phyloP scores from a whole-genome alignment of 2,888 invertebrate genomes.

The Lamproptera curius region DNA sequence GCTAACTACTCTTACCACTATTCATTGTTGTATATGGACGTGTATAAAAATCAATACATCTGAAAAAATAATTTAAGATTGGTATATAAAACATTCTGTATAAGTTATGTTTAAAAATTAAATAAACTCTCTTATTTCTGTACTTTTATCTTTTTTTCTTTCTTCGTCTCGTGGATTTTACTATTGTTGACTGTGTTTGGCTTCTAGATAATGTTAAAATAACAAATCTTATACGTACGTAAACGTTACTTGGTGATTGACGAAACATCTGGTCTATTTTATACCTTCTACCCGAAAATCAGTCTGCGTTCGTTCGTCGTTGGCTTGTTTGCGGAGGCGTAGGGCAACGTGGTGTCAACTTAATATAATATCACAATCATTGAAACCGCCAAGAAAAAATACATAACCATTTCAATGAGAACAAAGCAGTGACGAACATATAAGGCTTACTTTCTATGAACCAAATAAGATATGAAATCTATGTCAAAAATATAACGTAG shows the following conservation, averaged over 20 bases:
- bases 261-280: conserved; percentile 65
- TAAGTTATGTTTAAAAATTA: conserved; percentile 73
- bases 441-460: too few species aligned
- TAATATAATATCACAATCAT: conserved; percentile 75
- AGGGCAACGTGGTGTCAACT: conserved; percentile 45
- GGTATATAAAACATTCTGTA: conserved; percentile 75
- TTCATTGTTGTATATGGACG: conserved; percentile 74
- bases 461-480: too few species aligned
- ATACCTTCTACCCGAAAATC: conserved; percentile 71
- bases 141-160: too few species aligned
- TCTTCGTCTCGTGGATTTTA: conserved; percentile 63
- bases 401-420: conserved; percentile 1
- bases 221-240: conserved; percentile 56
- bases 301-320: conserved; percentile 68
- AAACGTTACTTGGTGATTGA: conserved; percentile 64
- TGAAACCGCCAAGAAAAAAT: conserved; percentile 43
- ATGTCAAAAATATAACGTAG: too few species aligned
- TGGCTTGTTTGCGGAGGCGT: conserved; percentile 54
- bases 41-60: conserved; percentile 77
- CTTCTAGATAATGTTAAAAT: conserved; percentile 64
- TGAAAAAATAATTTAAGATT: conserved; percentile 74
- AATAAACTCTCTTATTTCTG: conserved; percentile 75
- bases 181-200: conserved; percentile 73
- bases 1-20: conserved; percentile 69
- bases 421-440: too few species aligned